phyloP scores from a whole-genome alignment of 2,888 invertebrate genomes.

The Phania funesta region DNA sequence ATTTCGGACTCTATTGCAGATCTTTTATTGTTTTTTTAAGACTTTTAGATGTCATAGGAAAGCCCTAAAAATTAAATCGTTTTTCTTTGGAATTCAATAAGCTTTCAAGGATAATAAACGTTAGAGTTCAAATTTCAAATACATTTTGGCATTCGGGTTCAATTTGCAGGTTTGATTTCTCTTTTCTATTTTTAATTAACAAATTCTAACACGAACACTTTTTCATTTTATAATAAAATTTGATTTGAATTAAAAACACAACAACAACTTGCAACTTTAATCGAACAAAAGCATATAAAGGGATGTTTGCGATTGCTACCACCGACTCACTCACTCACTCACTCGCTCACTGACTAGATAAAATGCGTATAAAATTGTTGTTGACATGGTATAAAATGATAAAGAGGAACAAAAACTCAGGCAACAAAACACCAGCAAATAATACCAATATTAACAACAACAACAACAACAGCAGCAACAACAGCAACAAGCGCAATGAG shows the following conservation, averaged over 20 bases:
- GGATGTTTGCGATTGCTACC: constrained; percentile 25
- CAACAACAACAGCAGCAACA: constrained; percentile 13
- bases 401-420: neutral
- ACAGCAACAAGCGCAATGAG: constrained; percentile 18
- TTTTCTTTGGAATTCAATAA: constrained; percentile 25
- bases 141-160: neutral
- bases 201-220: constrained; percentile 45
- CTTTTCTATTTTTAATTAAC: constrained; percentile 49
- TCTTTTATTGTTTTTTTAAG: neutral
- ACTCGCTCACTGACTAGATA: neutral
- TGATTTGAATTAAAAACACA: constrained; percentile 51
- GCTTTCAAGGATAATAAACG: neutral
- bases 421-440: constrained; percentile 37
- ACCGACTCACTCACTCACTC: neutral
- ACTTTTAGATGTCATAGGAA: neutral
- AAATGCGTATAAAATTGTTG: constrained; percentile 63
- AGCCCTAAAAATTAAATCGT: neutral
- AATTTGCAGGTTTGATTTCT: constrained; percentile 10
- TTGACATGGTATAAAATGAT: constrained; percentile 58
- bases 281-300: neutral
- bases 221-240: constrained; percentile 52
- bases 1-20: too few species aligned
- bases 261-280: constrained; percentile 10
- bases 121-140: constrained; percentile 24
- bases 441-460: constrained; percentile 47